phyloP scores from a whole-genome alignment of 2,888 invertebrate genomes.

The Cephus runcator region DNA sequence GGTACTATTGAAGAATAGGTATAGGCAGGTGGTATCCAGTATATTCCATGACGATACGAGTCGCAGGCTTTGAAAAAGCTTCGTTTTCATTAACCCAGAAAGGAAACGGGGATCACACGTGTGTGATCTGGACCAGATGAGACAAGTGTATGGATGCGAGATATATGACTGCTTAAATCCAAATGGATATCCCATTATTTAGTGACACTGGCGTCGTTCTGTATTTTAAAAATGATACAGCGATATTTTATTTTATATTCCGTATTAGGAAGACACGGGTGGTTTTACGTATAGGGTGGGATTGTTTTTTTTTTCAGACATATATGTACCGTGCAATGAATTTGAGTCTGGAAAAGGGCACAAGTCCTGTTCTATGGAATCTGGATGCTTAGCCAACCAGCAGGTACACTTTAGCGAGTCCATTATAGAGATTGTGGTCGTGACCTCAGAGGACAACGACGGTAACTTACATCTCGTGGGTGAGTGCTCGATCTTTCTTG shows the following conservation, averaged over 20 bases:
- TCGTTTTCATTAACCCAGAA: neutral
- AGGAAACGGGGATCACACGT: neutral
- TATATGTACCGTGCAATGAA: neutral
- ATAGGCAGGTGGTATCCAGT: neutral
- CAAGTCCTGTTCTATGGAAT: neutral
- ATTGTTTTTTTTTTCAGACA: neutral
- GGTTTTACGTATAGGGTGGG: neutral
- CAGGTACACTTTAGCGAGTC: conserved; percentile 57
- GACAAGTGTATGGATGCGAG: neutral
- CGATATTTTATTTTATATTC: neutral
- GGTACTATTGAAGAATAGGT: neutral
- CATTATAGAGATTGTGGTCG: conserved; percentile 63
- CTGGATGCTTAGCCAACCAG: neutral
- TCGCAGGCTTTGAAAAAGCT: neutral
- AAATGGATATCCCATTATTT: neutral
- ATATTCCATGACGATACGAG: neutral
- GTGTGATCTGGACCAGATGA: neutral
- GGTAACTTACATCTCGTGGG: conserved; percentile 33
- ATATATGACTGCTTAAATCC: neutral
- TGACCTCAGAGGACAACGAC: conserved; percentile 42
- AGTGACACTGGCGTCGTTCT: neutral
- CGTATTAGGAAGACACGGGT: neutral
- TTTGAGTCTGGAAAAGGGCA: neutral
- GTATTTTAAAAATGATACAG: neutral
- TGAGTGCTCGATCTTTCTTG: conserved; percentile 37